phyloP scores from a whole-genome alignment of 2,797 vertebrate species.

The Characodon lateralis region DNA sequence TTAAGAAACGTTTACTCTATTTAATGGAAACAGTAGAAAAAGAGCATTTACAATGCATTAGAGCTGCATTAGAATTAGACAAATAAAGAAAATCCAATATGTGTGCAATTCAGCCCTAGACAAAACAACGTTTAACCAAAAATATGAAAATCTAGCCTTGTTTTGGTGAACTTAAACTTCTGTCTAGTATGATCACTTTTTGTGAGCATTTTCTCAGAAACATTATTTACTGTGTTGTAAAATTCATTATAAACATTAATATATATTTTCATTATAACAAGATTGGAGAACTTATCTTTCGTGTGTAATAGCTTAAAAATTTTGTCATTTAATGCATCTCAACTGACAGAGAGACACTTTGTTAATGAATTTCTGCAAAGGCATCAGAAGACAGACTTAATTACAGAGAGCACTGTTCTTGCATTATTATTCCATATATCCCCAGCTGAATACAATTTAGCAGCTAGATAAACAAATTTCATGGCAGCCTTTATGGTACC shows the following conservation, averaged over 20 bases:
- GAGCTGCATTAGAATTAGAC: not conserved
- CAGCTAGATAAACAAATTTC: conserved; percentile 83
- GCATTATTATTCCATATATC: conserved; percentile 80
- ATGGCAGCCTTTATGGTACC: conserved; percentile 78
- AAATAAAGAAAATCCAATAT: not conserved
- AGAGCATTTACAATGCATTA: not conserved
- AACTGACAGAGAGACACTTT: conserved; percentile 74
- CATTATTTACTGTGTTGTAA: conserved; percentile 68
- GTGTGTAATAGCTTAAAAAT: conserved; percentile 72
- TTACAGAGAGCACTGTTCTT: conserved; percentile 78
- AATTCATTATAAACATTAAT: conserved; percentile 74
- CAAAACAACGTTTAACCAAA: not conserved
- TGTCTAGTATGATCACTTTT: not conserved
- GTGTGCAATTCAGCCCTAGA: not conserved
- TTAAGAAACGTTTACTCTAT: not conserved
- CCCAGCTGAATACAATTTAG: conserved; percentile 74
- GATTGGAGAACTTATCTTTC: conserved; percentile 62
- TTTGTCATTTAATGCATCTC: conserved; percentile 74
- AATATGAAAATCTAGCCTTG: not conserved
- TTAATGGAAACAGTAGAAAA: too few relatives aligned
- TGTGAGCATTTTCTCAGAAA: conserved; percentile 49
- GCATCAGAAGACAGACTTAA: conserved; percentile 85
- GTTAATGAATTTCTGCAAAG: conserved; percentile 85
- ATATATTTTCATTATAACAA: conserved; percentile 66
- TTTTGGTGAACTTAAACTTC: too few relatives aligned